phyloP scores from a whole-genome alignment of 2,888 invertebrate genomes.

The Enoplolaimus lenunculus region DNA sequence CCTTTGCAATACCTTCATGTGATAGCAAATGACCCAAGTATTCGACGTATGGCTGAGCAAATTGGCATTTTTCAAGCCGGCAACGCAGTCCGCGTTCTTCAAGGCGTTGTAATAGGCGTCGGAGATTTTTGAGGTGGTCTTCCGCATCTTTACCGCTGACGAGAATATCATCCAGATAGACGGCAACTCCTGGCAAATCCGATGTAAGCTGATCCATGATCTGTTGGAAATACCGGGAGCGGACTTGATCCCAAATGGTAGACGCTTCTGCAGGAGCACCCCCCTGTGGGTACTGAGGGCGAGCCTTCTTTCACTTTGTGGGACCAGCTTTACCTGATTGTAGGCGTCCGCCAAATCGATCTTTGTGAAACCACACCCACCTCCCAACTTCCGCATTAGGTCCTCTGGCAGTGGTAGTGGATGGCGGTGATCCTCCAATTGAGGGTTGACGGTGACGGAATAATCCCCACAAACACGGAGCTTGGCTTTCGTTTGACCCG shows the following conservation, averaged over 20 bases:
- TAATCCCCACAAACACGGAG: conserved; percentile 11
- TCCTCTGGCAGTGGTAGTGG: conserved; percentile 11
- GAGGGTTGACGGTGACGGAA: conserved; percentile 10
- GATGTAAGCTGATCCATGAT: conserved; percentile 22
- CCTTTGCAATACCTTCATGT: conserved; percentile 19
- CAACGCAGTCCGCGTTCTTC: conserved; percentile 18
- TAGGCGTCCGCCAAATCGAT: conserved; percentile 6
- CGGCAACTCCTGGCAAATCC: conserved; percentile 21
- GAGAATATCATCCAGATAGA: conserved; percentile 21
- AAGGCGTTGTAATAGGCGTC: conserved; percentile 2
- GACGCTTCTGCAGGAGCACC: conserved; percentile 20
- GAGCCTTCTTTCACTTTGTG: not conserved
- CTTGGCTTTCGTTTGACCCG: conserved; percentile 1
- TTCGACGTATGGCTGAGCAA: conserved; percentile 8
- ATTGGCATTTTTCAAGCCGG: conserved; percentile 21
- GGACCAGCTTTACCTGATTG: conserved; percentile 6
- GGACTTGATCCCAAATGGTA: conserved; percentile 20
- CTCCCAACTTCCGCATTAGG: not conserved
- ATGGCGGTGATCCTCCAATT: not conserved
- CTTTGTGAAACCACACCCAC: conserved; percentile 3
- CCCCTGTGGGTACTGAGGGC: conserved; percentile 22
- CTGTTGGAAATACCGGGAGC: conserved; percentile 23
- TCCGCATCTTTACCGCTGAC: not conserved
- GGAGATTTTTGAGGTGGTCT: conserved; percentile 1
- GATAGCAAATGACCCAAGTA: conserved; percentile 19